Evolutionary conservation across 2,113 vertebrate species (phyloP), one percentile per base, ranked within the genome.

Genomic region (Anhinga rufa): DNA sequence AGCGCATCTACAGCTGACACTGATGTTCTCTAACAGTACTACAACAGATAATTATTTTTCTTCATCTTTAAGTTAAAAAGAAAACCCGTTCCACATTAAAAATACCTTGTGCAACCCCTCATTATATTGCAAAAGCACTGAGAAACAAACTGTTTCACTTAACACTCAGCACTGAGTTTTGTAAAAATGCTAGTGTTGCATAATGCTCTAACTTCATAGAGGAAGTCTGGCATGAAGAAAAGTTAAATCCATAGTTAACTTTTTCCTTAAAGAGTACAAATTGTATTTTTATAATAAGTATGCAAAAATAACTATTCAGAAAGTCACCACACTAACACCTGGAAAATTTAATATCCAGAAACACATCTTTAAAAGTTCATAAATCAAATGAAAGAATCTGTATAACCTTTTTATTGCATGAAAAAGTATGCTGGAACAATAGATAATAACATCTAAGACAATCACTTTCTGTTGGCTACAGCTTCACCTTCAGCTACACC

Each of bases 21-120:
- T 3, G 26, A 55, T 18, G 25, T 40, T 77, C 64, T 55, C 32
- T 51, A 93, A 17, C 24, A 42, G 46, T 5, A 9, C 10, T 29
- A 17, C 0, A 1, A 51, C 1, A 1, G 28, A n/a, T 14, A 46
- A 21, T 4, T 42, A 31, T 55, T 75, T 71, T 82, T 32, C 14
- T 82, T 32, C 14, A 7, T 25, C 36, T 65, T 71, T 34, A 65
- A 65, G 9, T 12, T 61, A 46, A 75, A 76, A 57, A 54, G 2
- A 65, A 61, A 38, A 36, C 10, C 0, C 7, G 57, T 21, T 29
- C 9, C 26, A 66, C 24, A 34, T 16, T 26, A 71, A 81, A 83
- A 90, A 60, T 7, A n/a, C 2, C 32, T 81, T 57, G 28, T n/a
- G 69, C 26, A 82, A 90, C 13, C 5, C 24, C 69, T 32, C 2